A percentile compares a stretch with the other conserved stretches of the same genome.
Evolutionary conservation across 2,888 invertebrate species (phyloP).

Genomic region (Sylvicola fuscatus): DNA sequence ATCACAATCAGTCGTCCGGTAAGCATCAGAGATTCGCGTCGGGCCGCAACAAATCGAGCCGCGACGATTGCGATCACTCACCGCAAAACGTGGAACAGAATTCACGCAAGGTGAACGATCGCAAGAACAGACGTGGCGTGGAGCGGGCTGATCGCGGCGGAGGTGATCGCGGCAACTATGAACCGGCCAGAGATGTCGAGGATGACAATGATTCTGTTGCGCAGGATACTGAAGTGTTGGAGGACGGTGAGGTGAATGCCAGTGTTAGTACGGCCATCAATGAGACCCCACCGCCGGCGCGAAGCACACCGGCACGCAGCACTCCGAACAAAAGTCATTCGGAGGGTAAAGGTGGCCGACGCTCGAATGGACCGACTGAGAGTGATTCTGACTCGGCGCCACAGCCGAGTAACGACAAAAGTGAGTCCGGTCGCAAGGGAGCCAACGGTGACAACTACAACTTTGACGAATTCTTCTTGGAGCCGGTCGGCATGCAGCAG

Average conservation of each 20-base stretch:
- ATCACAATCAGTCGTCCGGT: no score
- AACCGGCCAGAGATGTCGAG: background rate
- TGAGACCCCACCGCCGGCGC: slow-evolving; percentile 6
- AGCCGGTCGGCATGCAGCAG: slow-evolving; percentile 8
- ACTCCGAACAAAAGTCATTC: slow-evolving; percentile 5
- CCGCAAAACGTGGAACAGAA: no score
- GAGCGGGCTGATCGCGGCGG: background rate
- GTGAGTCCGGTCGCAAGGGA: no score
- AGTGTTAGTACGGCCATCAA: slow-evolving; percentile 1
- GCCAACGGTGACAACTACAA: no score
- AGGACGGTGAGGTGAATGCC: background rate
- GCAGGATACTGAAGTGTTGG: no score
- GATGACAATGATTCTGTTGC: background rate
- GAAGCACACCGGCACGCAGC: slow-evolving; percentile 6
- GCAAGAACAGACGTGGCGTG: background rate
- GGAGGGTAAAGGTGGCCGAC: slow-evolving; percentile 1
- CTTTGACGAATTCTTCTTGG: no score
- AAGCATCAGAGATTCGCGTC: no score
- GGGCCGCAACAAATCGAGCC: no score
- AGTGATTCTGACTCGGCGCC: no score
- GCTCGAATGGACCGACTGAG: no score
- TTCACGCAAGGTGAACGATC: slow-evolving; percentile 15
- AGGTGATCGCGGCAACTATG: background rate
- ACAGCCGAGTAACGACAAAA: no score
- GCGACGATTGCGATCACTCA: no score